Conservation (phyloP, 2,888 invertebrate genomes). For the Scaeva pyrastri region DNA sequence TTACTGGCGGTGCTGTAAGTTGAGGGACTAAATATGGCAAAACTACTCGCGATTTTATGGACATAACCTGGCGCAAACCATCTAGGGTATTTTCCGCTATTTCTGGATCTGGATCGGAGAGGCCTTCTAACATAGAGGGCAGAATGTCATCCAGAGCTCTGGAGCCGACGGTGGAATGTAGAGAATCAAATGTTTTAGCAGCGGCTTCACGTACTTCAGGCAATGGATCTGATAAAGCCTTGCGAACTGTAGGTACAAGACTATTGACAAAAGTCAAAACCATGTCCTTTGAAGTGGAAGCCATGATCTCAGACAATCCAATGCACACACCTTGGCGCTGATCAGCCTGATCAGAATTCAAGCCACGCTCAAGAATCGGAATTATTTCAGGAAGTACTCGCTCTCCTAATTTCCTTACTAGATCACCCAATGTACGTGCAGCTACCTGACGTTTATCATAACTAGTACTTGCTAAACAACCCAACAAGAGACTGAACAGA, state of each 20-base stretch:
- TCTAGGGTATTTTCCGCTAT: slow-evolving; percentile 96
- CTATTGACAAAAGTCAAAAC: slow-evolving; percentile 95
- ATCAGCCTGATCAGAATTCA: slow-evolving; percentile 95
- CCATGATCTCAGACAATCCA: slow-evolving; percentile 98
- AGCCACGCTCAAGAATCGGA: slow-evolving; percentile 96
- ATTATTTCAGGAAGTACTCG: slow-evolving; percentile 98
- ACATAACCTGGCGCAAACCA: slow-evolving; percentile 98
- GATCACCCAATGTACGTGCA: slow-evolving; percentile 97
- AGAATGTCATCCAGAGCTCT: slow-evolving; percentile 98
- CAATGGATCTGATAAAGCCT: slow-evolving; percentile 96
- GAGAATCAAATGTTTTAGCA: slow-evolving; percentile 97
- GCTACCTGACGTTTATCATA: slow-evolving; percentile 98
- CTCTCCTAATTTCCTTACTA: slow-evolving; percentile 98
- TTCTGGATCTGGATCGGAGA: slow-evolving; percentile 90
- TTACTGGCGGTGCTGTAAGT: slow-evolving; percentile 94
- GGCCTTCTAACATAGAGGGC: slow-evolving; percentile 92
- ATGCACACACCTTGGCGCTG: slow-evolving; percentile 99
- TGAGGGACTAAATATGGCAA: slow-evolving; percentile 98
- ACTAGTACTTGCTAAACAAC: slow-evolving; percentile 97
- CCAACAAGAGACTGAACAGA: slow-evolving; percentile 94
- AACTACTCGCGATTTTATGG: slow-evolving; percentile 97
- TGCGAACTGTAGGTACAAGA: slow-evolving; percentile 96
- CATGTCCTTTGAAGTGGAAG: slow-evolving; percentile 97
- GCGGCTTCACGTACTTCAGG: slow-evolving; percentile 97
- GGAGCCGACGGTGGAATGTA: slow-evolving; percentile 96